Evolutionary conservation across 2,888 invertebrate species (phyloP).

Genomic region (Hoplodrina ambigua): DNA sequence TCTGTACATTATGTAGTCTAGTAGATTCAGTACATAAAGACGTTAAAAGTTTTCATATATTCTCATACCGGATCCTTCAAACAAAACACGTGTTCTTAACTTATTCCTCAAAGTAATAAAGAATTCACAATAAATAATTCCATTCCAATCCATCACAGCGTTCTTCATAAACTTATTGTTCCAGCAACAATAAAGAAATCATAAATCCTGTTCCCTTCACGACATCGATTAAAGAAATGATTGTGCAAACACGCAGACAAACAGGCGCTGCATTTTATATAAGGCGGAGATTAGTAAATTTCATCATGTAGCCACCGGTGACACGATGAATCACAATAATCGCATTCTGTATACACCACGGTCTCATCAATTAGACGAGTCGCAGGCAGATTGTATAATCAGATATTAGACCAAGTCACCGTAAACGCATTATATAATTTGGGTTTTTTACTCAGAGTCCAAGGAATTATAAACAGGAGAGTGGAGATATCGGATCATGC

Average conservation of each 20-base stretch:
- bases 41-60: not conserved
- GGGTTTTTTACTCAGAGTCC: slow-evolving; percentile 67
- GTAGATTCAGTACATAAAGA: not conserved
- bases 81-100: slow-evolving; percentile 16
- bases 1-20: not conserved
- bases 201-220: slow-evolving; percentile 65
- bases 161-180: slow-evolving; percentile 53
- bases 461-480: slow-evolving; percentile 62
- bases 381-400: slow-evolving; percentile 70
- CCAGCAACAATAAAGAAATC: slow-evolving; percentile 53
- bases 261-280: slow-evolving; percentile 64
- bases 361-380: slow-evolving; percentile 75
- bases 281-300: slow-evolving; percentile 63
- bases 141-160: slow-evolving; percentile 33
- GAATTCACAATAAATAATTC: slow-evolving; percentile 47
- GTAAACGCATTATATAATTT: slow-evolving; percentile 69
- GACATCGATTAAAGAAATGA: slow-evolving; percentile 65
- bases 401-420: slow-evolving; percentile 69
- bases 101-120: slow-evolving; percentile 14
- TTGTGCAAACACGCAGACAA: slow-evolving; percentile 62
- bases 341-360: slow-evolving; percentile 67
- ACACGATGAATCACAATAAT: slow-evolving; percentile 69
- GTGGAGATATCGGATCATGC: slow-evolving; percentile 57
- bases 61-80: not conserved
- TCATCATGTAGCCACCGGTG: slow-evolving; percentile 60